Evolutionary conservation across 2,888 invertebrate species (phyloP).

Genomic region (Idaea straminata): DNA sequence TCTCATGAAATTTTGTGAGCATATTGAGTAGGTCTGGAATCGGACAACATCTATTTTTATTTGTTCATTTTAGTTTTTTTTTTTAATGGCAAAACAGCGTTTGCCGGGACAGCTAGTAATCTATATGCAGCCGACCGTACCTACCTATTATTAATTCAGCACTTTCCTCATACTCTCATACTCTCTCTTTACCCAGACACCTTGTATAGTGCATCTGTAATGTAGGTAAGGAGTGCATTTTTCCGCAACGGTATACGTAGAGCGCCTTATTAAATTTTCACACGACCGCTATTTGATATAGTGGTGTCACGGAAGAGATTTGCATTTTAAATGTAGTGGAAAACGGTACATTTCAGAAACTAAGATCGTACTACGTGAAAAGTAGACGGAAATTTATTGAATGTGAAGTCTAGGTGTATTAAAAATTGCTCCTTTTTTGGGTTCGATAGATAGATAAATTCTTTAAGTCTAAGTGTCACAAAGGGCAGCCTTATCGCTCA

Average conservation of each 20-base stretch:
- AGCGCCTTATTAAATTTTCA: conserved; percentile 55
- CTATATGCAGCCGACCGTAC: too few species aligned
- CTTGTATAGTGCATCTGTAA: conserved; percentile 3
- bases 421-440: too few species aligned
- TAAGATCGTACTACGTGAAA: neutral
- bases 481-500: too few species aligned
- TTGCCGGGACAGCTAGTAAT: too few species aligned
- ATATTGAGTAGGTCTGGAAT: too few species aligned
- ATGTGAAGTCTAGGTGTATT: neutral
- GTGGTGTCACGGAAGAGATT: conserved; percentile 23
- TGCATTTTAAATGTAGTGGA: conserved; percentile 20
- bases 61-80: too few species aligned
- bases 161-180: neutral
- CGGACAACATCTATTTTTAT: too few species aligned
- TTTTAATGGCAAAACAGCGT: too few species aligned
- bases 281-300: conserved; percentile 44
- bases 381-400: neutral
- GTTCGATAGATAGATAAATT: too few species aligned
- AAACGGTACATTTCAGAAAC: conserved; percentile 8
- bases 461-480: too few species aligned
- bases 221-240: neutral
- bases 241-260: conserved; percentile 12
- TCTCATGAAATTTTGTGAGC: too few species aligned
- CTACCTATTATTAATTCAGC: neutral
- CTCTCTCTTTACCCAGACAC: neutral